Evolutionary conservation across 2,113 vertebrate species (phyloP).

Genomic region (Tupaia tana): DNA sequence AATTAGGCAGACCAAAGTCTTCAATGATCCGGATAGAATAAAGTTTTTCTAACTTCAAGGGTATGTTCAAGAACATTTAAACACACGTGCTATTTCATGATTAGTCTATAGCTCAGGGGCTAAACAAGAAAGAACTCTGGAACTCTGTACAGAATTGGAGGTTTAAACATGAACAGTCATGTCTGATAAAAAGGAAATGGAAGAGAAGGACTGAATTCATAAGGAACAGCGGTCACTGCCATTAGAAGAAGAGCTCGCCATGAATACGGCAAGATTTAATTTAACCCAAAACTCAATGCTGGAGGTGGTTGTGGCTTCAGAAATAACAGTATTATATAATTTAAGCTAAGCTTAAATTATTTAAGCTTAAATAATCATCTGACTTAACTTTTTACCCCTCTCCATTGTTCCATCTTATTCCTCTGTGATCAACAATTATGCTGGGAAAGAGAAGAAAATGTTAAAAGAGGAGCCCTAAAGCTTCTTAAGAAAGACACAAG

Average conservation of each 20-base stretch:
- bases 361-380: neutral
- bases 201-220: neutral
- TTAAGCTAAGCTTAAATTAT: neutral
- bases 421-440: conserved; percentile 8
- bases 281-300: conserved; percentile 18
- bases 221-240: neutral
- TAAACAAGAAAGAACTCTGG: neutral
- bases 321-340: neutral
- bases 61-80: neutral
- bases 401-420: neutral
- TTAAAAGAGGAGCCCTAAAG: neutral
- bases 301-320: neutral
- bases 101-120: neutral
- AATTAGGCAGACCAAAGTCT: neutral
- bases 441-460: conserved; percentile 15
- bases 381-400: neutral
- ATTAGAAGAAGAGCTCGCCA: neutral
- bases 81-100: neutral
- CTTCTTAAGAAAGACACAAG: conserved; percentile 1
- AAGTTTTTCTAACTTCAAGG: conserved; percentile 20
- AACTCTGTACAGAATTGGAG: neutral
- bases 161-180: neutral
- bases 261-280: neutral
- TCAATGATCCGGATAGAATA: neutral
- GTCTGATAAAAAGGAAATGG: neutral